These are phyloP conservation scores for Bombyx huttoni DNA, from an alignment of 2,888 invertebrate genomes.

Conservation along the genomic window DNA sequence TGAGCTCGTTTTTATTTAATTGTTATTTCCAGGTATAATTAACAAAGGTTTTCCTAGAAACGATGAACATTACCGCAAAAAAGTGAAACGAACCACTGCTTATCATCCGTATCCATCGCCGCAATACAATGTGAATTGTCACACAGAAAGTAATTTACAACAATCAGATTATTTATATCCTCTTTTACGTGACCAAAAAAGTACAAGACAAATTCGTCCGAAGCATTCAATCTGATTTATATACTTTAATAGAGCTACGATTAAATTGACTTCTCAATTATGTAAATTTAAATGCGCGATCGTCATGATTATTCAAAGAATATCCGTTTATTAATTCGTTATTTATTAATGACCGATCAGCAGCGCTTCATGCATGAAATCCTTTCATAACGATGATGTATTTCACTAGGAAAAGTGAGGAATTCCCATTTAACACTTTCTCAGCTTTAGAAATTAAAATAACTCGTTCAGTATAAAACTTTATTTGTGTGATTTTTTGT, in stretches of 20 bases:
- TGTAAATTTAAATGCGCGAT: neutral
- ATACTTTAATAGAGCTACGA: neutral
- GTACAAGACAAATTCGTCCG: neutral
- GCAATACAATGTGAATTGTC: neutral
- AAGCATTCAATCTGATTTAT: neutral
- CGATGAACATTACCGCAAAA: no score
- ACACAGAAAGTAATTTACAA: neutral
- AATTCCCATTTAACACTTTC: constrained; percentile 18
- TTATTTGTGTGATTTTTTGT: constrained; percentile 21
- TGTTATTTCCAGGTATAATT: no score
- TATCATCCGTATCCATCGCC: neutral
- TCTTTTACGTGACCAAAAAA: neutral
- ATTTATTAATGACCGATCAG: constrained; percentile 23
- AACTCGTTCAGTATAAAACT: constrained; percentile 8
- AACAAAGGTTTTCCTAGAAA: no score
- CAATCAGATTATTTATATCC: neutral
- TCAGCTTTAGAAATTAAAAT: constrained; percentile 10
- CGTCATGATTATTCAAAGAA: neutral
- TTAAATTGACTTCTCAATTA: neutral
- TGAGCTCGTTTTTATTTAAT: no score
- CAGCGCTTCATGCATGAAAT: constrained; percentile 37
- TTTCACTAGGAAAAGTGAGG: constrained; percentile 30
- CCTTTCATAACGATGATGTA: constrained; percentile 36
- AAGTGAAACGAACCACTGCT: neutral
- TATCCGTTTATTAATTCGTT: constrained; percentile 9